These are phyloP conservation scores for Trialeurodes vaporariorum DNA, from an alignment of 1,140 invertebrate species.

Conservation along the genomic window DNA sequence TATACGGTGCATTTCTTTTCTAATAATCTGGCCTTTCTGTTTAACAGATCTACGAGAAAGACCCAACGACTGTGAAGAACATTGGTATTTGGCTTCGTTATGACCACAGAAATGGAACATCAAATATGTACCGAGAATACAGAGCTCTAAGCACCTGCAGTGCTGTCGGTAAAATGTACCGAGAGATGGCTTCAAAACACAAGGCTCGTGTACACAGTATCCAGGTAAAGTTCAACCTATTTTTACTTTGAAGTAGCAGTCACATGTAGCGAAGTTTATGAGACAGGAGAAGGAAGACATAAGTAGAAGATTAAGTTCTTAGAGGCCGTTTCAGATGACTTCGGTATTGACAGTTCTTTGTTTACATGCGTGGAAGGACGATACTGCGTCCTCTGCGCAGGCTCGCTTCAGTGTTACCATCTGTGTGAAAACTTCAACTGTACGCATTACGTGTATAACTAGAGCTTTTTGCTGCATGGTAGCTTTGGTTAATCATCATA, in stretches of 20 bases:
- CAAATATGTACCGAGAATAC: constrained; percentile 99
- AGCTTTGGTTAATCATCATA: too few species aligned
- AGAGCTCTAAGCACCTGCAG: constrained; percentile 87
- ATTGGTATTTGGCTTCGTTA: constrained; percentile 98
- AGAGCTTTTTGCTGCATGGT: too few species aligned
- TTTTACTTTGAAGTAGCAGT: background rate
- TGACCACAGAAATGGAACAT: constrained; percentile 94
- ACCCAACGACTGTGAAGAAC: constrained; percentile 92
- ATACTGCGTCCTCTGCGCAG: too few species aligned
- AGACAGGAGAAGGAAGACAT: background rate
- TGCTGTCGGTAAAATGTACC: constrained; percentile 96
- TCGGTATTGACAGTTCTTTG: too few species aligned
- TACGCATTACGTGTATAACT: too few species aligned
- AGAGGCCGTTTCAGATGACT: too few species aligned
- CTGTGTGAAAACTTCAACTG: background rate
- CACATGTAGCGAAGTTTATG: background rate
- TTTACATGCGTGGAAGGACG: too few species aligned
- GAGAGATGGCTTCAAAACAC: constrained; percentile 98
- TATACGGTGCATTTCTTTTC: too few species aligned
- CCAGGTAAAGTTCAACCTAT: constrained; percentile 47
- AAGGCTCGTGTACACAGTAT: constrained; percentile 94
- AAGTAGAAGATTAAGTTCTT: background rate
- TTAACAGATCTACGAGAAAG: constrained; percentile 78
- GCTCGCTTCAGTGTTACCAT: too few species aligned
- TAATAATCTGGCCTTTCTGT: constrained; percentile 26